Evolutionary conservation across 2,888 invertebrate genomes (phyloP).

Genomic region (Gnatocerus cornutus): DNA sequence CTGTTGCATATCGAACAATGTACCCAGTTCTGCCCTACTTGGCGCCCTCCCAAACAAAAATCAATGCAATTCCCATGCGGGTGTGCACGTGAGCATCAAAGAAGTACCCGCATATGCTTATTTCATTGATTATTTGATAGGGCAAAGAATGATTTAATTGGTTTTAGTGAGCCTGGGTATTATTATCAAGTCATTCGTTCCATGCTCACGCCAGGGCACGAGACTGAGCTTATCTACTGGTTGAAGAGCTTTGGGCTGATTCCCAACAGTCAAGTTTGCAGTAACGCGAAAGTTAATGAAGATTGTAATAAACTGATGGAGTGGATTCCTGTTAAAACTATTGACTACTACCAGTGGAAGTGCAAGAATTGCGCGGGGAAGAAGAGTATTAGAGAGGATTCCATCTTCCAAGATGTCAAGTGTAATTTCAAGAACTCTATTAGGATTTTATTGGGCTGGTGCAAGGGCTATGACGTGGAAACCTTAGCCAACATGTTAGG

Average conservation of each 20-base stretch:
- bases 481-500: slow-evolving; percentile 74
- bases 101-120: slow-evolving; percentile 41
- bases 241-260: slow-evolving; percentile 72
- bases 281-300: slow-evolving; percentile 53
- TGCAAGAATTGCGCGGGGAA: slow-evolving; percentile 71
- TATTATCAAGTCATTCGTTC: slow-evolving; percentile 72
- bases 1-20: slow-evolving; percentile 39
- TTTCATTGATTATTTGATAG: slow-evolving; percentile 46
- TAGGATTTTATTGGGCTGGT: slow-evolving; percentile 79
- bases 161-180: slow-evolving; percentile 67
- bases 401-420: slow-evolving; percentile 77
- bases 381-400: slow-evolving; percentile 72
- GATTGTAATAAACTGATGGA: slow-evolving; percentile 63
- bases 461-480: slow-evolving; percentile 75
- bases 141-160: slow-evolving; percentile 31
- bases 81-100: slow-evolving; percentile 8
- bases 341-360: slow-evolving; percentile 71
- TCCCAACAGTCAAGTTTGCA: slow-evolving; percentile 69
- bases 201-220: slow-evolving; percentile 72
- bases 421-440: slow-evolving; percentile 77
- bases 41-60: slow-evolving; percentile 6
- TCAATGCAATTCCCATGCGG: slow-evolving; percentile 38
- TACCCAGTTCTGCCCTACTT: slow-evolving; percentile 2
- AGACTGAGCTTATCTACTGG: slow-evolving; percentile 73
- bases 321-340: slow-evolving; percentile 72